phyloP scores from a whole-genome alignment of 2,888 invertebrate species.

The Drosophila merina region DNA sequence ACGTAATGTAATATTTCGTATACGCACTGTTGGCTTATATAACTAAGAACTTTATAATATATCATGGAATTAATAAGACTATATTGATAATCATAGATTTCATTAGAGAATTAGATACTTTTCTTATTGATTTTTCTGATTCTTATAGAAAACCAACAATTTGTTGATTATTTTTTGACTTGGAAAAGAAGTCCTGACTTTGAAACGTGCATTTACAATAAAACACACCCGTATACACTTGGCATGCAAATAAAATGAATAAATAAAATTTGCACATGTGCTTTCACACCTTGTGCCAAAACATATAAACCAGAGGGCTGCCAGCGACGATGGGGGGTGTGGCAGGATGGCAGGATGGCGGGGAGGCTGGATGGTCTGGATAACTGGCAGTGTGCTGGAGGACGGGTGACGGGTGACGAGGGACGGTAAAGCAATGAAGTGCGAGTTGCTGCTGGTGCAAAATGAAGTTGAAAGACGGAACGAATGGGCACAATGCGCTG shows the following conservation, averaged over 20 bases:
- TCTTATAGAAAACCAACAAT: too few relatives aligned
- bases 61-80: neutral
- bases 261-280: slow-evolving; percentile 78
- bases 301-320: slow-evolving; percentile 57
- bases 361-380: neutral
- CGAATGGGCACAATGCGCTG: slow-evolving; percentile 60
- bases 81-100: neutral
- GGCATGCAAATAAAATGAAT: slow-evolving; percentile 79
- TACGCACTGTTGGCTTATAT: neutral
- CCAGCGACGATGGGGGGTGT: neutral
- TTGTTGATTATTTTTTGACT: neutral
- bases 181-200: neutral
- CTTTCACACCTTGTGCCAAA: slow-evolving; percentile 75
- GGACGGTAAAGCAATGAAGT: slow-evolving; percentile 35
- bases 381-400: neutral
- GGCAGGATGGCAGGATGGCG: neutral
- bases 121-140: too few relatives aligned
- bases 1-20: neutral
- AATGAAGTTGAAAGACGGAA: slow-evolving; percentile 71
- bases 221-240: slow-evolving; percentile 38
- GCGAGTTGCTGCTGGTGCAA: slow-evolving; percentile 42
- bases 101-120: neutral
- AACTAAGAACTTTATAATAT: neutral
- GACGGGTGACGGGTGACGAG: neutral
- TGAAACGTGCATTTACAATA: slow-evolving; percentile 30